phyloP scores from a whole-genome alignment of 2,113 vertebrate species.

The Lontra canadensis region DNA sequence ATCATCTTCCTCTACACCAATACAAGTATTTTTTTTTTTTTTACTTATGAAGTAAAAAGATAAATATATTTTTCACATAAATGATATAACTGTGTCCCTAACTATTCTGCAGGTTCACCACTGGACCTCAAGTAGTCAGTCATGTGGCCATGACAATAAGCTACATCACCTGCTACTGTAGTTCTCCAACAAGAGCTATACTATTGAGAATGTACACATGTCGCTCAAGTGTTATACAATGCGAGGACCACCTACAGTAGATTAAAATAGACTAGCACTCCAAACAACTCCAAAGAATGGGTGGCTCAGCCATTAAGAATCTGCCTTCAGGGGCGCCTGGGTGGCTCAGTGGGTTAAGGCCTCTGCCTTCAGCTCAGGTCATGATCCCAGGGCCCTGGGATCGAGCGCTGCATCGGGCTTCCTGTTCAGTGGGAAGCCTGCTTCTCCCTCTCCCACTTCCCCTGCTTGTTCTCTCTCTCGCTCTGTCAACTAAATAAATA shows the following conservation, averaged over 20 bases:
- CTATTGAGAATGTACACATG: neutral
- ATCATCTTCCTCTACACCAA: neutral
- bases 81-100: neutral
- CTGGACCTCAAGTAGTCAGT: neutral
- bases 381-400: too few species aligned
- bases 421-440: too few species aligned
- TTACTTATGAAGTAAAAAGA: neutral
- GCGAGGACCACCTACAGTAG: neutral
- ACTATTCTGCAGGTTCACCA: neutral
- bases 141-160: neutral
- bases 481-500: too few species aligned
- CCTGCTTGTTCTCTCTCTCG: too few species aligned
- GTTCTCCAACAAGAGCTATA: neutral
- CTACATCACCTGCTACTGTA: neutral
- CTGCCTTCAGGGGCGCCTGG: too few species aligned
- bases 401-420: too few species aligned
- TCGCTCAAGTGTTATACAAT: neutral
- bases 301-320: too few species aligned
- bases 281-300: too few species aligned
- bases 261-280: conserved; percentile 15
- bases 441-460: too few species aligned
- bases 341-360: too few species aligned
- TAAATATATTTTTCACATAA: neutral
- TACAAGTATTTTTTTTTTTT: neutral
- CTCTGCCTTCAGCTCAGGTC: too few species aligned